Base-by-base conservation (phyloP, 2,113 vertebrate genomes). In the Pseudopodoces humilis region DNA sequence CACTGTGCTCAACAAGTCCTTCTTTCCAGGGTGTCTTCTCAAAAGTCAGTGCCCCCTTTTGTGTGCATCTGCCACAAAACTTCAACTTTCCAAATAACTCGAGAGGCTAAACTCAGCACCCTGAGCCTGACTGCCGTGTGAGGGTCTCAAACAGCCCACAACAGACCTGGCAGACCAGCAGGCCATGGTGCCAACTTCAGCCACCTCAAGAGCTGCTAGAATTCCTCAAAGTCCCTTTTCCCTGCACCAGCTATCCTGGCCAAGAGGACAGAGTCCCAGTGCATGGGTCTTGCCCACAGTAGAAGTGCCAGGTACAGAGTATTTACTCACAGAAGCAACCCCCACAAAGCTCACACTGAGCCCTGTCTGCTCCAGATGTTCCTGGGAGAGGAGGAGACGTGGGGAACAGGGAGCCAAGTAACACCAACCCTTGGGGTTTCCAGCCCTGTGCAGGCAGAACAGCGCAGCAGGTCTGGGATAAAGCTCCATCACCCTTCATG, bases 61-160 rank as follows among this genome's bases (percentile, higher is more conserved):
- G 17, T 25, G 30, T 35, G 20, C 30, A 39, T 13, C 65, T 83
- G 25, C 27, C 27, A 67, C 20, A 44, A 37, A 81, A 60, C 5
- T 9, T 17, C 5, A 91, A 64, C 31, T 68, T 70, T 13, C 30
- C 47, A 37, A 64, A 13, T 10, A 52, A 75, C 31, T 22, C 39
- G 27, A 59, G 53, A 53, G 68, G 47, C 13, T 2, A 8, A 83
- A 28, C 24, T 58, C 44, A 47, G 49, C 46, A 75, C 8, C 46
- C 39, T 15, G 41, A 59, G 49, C 33, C 50, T 0, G 4, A 24
- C 18, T 23, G 70, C 30, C 1, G 0, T 20, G 39, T 46, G 12
- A 71, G 7, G 46, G 23, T 13, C 25, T 13, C 25, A 15, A 53
- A 46, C 15, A 11, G 2, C 67, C 43, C 43, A 30, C 5, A 35